phyloP scores from a whole-genome alignment of 2,113 vertebrate species.

The Malurus elegans region DNA sequence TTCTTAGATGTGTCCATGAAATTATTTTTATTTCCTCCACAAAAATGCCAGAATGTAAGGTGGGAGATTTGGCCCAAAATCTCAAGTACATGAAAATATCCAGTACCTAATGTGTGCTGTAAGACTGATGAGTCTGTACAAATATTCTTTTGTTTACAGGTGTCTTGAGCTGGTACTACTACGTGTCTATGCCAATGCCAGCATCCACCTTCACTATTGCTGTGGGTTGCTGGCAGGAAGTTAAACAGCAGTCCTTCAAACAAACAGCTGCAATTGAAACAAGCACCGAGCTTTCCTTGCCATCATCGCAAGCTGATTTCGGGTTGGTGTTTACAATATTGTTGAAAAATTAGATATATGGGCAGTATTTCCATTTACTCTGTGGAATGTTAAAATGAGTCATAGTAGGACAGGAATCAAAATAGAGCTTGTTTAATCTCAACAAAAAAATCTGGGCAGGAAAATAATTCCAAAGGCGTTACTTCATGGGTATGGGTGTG shows the following conservation, averaged over 20 bases:
- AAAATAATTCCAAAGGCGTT: conserved; percentile 29
- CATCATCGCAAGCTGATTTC: conserved; percentile 61
- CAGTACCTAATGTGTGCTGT: neutral
- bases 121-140: neutral
- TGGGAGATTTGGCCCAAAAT: neutral
- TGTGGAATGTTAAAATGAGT: conserved; percentile 50
- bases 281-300: neutral
- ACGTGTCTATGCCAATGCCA: conserved; percentile 96
- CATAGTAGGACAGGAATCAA: conserved; percentile 43
- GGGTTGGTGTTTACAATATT: conserved; percentile 77
- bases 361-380: conserved; percentile 22
- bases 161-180: conserved; percentile 85
- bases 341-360: neutral
- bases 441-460: conserved; percentile 29
- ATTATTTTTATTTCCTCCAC: neutral
- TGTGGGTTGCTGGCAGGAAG: conserved; percentile 87
- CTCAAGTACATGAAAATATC: neutral
- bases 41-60: neutral
- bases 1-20: neutral
- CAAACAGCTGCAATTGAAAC: neutral
- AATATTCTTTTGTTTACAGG: conserved; percentile 69
- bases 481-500: conserved; percentile 14
- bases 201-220: conserved; percentile 95
- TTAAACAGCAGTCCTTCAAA: conserved; percentile 58
- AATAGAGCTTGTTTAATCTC: conserved; percentile 49